Conservation (phyloP, 2,888 invertebrate genomes). For the Microchrysa polita region DNA sequence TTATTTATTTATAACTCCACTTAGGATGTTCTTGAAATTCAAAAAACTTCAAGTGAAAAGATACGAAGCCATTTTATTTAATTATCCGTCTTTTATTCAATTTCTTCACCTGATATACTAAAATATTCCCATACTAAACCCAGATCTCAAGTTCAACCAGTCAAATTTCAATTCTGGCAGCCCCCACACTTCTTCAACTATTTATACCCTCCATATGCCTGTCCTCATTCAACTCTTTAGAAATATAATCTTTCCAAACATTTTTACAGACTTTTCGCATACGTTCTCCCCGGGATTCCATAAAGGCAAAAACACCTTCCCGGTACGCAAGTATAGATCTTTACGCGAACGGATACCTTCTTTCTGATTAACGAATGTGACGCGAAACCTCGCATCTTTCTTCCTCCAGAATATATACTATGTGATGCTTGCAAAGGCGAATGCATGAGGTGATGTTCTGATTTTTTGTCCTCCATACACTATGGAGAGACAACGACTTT, state of each 20-base stretch:
- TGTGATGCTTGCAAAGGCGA: slow-evolving; percentile 3
- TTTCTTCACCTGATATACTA: too few relatives aligned
- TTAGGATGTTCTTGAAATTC: too few relatives aligned
- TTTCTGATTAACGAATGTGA: slow-evolving; percentile 19
- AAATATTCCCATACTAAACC: too few relatives aligned
- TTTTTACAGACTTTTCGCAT: slow-evolving; percentile 29
- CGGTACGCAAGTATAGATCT: slow-evolving; percentile 25
- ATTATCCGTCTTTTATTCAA: too few relatives aligned
- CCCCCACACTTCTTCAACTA: not conserved
- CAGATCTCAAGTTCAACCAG: too few relatives aligned
- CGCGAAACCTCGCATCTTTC: slow-evolving; percentile 1
- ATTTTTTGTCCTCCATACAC: slow-evolving; percentile 21
- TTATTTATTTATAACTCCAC: too few relatives aligned
- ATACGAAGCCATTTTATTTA: too few relatives aligned
- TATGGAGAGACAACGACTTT: slow-evolving; percentile 46
- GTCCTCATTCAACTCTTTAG: slow-evolving; percentile 11
- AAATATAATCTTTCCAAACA: not conserved
- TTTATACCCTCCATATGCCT: not conserved
- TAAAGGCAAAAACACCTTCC: not conserved
- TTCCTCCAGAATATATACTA: too few relatives aligned
- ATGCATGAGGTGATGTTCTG: slow-evolving; percentile 39
- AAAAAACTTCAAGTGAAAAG: too few relatives aligned
- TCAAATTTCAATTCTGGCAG: too few relatives aligned
- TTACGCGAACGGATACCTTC: slow-evolving; percentile 31
- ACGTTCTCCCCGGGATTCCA: not conserved